Evolutionary conservation across 1,140 invertebrate species (phyloP).

Genomic region (Druon quercuslanigerum): DNA sequence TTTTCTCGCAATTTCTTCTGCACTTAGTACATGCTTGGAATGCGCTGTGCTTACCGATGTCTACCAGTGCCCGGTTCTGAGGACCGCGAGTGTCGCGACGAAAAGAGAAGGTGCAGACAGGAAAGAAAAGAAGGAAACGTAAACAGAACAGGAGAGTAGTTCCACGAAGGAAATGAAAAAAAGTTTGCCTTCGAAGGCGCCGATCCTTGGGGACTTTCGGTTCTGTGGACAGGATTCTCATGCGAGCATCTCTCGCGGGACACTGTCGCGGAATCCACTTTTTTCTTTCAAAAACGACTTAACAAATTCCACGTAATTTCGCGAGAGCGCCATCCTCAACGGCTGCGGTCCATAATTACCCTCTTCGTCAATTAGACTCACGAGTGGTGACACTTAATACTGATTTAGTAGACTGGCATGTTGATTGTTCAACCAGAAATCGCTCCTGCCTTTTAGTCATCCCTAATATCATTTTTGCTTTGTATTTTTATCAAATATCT

Average conservation of each 20-base stretch:
- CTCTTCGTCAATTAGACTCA: conserved; percentile 59
- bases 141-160: conserved; percentile 45
- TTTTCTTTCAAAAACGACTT: conserved; percentile 47
- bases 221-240: conserved; percentile 42
- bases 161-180: conserved; percentile 42
- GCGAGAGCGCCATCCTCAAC: conserved; percentile 43
- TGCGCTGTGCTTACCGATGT: conserved; percentile 5
- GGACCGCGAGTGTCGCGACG: conserved; percentile 32
- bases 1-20: conserved; percentile 17
- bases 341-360: conserved; percentile 49
- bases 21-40: conserved; percentile 26
- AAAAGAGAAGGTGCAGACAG: conserved; percentile 36
- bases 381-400: conserved; percentile 56
- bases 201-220: conserved; percentile 32
- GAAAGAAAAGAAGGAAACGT: conserved; percentile 40
- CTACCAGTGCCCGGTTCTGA: conserved; percentile 42
- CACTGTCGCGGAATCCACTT: conserved; percentile 47
- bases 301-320: conserved; percentile 60
- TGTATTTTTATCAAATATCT: not conserved
- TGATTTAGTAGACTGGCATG: conserved; percentile 56
- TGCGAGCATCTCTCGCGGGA: conserved; percentile 45
- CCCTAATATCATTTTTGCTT: not conserved
- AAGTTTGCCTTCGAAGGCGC: conserved; percentile 42
- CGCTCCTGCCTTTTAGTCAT: not conserved
- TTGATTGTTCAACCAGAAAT: conserved; percentile 45